Evolutionary conservation across 2,888 invertebrate genomes (phyloP), one percentile per base, ranked within the genome.

Genomic region (Eupithecia subumbrata): DNA sequence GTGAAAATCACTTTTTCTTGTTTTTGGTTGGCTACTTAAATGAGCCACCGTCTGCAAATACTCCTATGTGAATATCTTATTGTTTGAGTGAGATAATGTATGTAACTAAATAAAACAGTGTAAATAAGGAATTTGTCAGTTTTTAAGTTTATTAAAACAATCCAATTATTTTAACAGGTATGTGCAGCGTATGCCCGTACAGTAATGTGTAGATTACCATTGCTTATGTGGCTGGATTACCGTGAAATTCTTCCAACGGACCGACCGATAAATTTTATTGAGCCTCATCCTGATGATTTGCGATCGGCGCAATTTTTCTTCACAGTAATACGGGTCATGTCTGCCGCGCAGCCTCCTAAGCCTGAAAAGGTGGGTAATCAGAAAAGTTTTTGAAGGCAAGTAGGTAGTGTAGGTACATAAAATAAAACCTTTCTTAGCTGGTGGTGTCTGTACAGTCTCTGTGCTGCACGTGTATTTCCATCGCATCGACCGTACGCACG

Each of bases 281-380:
- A 91, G 64, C 87, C 89, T 0, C 92, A 93, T 74, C 88, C 92
- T 12, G 90, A 93, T 78, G 91, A 92, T 77, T 82, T 92, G 64
- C 86, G 89, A 2, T 87, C 91, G 16, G 87, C 93, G 1, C 91
- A 91, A 82, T 93, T 96, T 78, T 82, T 88, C 78, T 95, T 95
- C 81, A 93, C 89, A 7, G 89, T 95, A 56, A 90, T 94, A 73
- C 88, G 96, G 69, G 85, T 96, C 70, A 95, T 96, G 86, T 94
- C 95, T 1, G 88, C 91, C n/a, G 94, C 94, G 11, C 89, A 90
- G 78, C 96, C 96, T 8, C 95, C 95, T 1, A 94, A 92, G 79
- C 86, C 91, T 64, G 94, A 95, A 75, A 96, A 95, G 92, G 93
- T 93, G 5, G 12, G 56, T 60, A 25, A 56, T 56, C n/a, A 56